A percentile compares a stretch with the other conserved stretches of the same genome.
phyloP scores from a whole-genome alignment of 2,888 invertebrate species.

The Rhaphigaster nebulosa region DNA sequence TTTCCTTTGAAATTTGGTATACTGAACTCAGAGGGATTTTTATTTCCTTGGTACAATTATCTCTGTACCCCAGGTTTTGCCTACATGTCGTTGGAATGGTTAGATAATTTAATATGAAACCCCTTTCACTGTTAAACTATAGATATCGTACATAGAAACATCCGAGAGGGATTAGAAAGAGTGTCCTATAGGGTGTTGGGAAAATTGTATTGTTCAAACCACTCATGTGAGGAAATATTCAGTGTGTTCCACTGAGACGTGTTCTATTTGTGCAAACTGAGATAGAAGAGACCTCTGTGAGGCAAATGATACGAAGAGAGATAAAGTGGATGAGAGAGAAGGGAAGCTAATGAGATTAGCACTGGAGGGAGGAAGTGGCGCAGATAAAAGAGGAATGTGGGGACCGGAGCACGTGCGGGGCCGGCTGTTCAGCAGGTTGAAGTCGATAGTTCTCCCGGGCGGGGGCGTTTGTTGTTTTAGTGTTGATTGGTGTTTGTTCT shows the following conservation, averaged over 20 bases:
- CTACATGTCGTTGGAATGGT: too few relatives aligned
- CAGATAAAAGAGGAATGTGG: conserved; percentile 3
- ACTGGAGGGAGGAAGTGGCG: not conserved
- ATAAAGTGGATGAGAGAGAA: conserved; percentile 18
- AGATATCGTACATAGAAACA: too few relatives aligned
- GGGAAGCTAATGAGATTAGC: conserved; percentile 37
- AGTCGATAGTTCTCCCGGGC: not conserved
- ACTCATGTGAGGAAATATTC: not conserved
- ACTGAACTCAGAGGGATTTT: too few relatives aligned
- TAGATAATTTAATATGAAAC: too few relatives aligned
- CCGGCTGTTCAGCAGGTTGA: not conserved
- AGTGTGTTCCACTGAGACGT: not conserved
- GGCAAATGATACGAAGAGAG: conserved; percentile 16
- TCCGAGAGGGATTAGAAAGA: too few relatives aligned
- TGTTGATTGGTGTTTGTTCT: not conserved
- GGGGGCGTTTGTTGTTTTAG: not conserved
- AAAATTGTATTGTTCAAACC: not conserved
- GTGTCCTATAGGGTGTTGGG: not conserved
- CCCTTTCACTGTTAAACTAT: too few relatives aligned
- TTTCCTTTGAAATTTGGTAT: too few relatives aligned
- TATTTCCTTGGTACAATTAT: too few relatives aligned
- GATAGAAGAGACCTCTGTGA: conserved; percentile 1
- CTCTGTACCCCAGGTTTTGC: too few relatives aligned
- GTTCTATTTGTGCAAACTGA: conserved; percentile 5
- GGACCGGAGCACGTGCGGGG: not conserved